Evolutionary conservation across 2,888 invertebrate genomes (phyloP), one percentile per base, ranked within the genome.

Genomic region (Limnephilus marmoratus): DNA sequence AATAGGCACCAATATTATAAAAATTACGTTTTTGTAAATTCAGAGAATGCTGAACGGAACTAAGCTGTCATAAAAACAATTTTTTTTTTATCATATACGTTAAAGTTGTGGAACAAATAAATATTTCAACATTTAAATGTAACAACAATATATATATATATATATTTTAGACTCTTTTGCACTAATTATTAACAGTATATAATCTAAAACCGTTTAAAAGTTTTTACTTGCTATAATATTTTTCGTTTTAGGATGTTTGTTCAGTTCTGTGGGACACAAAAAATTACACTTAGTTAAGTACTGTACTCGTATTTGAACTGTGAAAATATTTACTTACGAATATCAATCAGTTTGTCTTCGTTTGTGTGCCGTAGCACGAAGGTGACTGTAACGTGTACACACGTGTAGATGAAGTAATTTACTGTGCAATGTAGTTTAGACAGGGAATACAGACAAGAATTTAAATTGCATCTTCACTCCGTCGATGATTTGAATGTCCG

Each of bases 401-500:
- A 18, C 5, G 13, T 18, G 53, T 68, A 7, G 53, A 18, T 68
- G 18, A 68, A 68, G 53, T 18, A 68, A 24, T 68, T 7, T 68
- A 24, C 18, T 18, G 18, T 68, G 53, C 24, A 68, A 24, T 68
- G 53, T 24, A 68, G 24, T 68, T 68, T 18, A 68, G 24, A 68
- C 24, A 15, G 18, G 24, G 24, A 68, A 68, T 24, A 68, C 4
- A 68, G 53, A 68, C 53, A 68, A 18, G 53, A 18, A 68, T 68
- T 68, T 68, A 68, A 49, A 49, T 49, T 49, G 9, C 49, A 18
- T 68, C 53, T 68, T 4, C 24, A 37, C 83, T 1, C 83, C 83
- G 83, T 83, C 37, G 83, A 83, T 83, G 34, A 83, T 31, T 83
- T 83, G 37, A 83, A 31, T 37, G 31, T 83, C 83, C 18, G 15